phyloP scores from a whole-genome alignment of 2,113 vertebrate genomes.

The Chionodraco myersi region DNA sequence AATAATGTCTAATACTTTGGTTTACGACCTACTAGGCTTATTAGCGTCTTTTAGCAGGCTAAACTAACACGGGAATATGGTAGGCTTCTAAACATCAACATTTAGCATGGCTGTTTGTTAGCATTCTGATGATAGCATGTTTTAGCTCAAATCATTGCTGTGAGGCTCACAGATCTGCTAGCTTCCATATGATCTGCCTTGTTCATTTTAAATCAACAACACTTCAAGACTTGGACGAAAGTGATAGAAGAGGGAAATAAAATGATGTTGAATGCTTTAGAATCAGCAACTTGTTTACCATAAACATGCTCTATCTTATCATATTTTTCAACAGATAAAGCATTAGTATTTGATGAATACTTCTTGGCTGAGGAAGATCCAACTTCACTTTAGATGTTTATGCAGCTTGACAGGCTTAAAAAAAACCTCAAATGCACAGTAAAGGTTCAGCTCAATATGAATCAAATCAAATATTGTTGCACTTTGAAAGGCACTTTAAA shows the following conservation, averaged over 20 bases:
- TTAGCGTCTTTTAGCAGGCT: not conserved
- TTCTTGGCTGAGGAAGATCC: not conserved
- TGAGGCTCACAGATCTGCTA: not conserved
- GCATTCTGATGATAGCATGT: not conserved
- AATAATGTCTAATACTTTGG: not conserved
- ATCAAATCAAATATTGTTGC: conserved; percentile 4
- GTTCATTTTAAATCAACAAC: too few species aligned
- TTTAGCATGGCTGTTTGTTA: not conserved
- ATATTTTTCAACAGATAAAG: not conserved
- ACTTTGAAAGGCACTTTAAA: conserved; percentile 1
- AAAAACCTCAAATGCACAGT: not conserved
- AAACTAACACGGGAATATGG: not conserved
- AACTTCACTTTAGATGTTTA: not conserved
- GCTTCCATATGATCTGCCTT: not conserved
- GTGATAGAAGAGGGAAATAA: not conserved
- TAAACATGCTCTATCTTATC: not conserved
- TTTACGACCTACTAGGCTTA: not conserved
- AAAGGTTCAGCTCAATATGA: not conserved
- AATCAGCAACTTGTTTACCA: not conserved
- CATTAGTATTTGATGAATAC: not conserved
- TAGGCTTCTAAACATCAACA: not conserved
- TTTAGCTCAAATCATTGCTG: not conserved
- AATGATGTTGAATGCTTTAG: not conserved
- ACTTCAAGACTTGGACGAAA: not conserved
- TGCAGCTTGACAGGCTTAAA: not conserved